Evolutionary conservation across 2,797 vertebrate genomes (phyloP).

Genomic region (Gallirallus australis): DNA sequence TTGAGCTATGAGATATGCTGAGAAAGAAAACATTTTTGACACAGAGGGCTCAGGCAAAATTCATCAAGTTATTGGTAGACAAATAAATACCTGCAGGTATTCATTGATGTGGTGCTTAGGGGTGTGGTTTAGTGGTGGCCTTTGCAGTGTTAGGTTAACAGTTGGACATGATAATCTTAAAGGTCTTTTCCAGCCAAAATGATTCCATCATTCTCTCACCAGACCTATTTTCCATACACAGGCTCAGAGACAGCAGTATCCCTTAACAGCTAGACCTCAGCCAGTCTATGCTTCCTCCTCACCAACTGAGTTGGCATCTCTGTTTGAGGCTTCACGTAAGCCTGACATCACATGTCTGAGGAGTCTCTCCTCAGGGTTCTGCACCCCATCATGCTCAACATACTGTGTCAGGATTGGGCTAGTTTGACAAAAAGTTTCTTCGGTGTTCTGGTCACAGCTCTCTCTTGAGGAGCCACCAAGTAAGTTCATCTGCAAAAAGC

Average conservation of each 20-base stretch:
- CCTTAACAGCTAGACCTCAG: neutral
- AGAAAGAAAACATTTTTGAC: neutral
- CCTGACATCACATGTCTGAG: neutral
- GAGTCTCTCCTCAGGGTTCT: neutral
- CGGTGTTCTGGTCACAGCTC: neutral
- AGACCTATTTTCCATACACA: neutral
- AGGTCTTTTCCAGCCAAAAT: too few species aligned
- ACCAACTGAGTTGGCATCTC: neutral
- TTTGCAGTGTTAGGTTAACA: too few species aligned
- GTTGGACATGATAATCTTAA: too few species aligned
- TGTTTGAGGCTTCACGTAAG: neutral
- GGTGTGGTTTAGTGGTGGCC: too few species aligned
- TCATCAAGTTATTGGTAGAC: neutral
- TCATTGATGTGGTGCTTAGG: too few species aligned
- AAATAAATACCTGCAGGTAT: neutral
- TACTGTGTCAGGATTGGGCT: neutral
- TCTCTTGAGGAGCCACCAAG: neutral
- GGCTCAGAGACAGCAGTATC: neutral
- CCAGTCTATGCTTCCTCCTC: neutral
- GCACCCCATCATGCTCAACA: neutral
- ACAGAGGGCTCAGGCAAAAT: neutral
- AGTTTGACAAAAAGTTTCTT: neutral
- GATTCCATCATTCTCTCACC: neutral
- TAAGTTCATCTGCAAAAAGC: neutral
- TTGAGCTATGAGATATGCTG: neutral